These are phyloP conservation scores for Drosophila simulans DNA, from an alignment of 1,140 invertebrate species.

Conservation along the genomic window DNA sequence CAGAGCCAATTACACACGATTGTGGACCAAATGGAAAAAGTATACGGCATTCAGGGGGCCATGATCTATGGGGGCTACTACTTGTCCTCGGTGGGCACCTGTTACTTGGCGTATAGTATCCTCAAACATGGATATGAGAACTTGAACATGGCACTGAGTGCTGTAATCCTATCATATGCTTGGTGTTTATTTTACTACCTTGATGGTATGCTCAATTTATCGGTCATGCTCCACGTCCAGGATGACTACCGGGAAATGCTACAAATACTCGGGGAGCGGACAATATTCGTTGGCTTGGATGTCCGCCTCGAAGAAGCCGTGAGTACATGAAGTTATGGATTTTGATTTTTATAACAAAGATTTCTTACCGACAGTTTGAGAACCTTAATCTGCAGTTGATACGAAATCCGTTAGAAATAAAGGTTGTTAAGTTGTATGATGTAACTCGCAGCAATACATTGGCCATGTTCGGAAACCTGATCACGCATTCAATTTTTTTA, in stretches of 20 bases:
- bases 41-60: conserved; percentile 25
- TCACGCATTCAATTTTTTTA: conserved; percentile 18
- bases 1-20: conserved; percentile 19
- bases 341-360: neutral
- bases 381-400: conserved; percentile 13
- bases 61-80: conserved; percentile 10
- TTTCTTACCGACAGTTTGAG: conserved; percentile 6
- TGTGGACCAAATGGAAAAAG: neutral
- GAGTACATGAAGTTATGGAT: neutral
- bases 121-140: neutral
- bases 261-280: conserved; percentile 7
- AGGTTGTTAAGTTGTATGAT: neutral
- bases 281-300: conserved; percentile 22
- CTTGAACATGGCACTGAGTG: neutral
- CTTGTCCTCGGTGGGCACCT: neutral
- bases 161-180: rapidly evolving
- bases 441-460: neutral
- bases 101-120: conserved; percentile 8
- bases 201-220: conserved; percentile 11
- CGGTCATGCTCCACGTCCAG: neutral
- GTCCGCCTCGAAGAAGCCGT: conserved; percentile 24
- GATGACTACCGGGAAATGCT: conserved; percentile 17
- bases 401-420: conserved; percentile 6
- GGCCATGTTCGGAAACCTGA: conserved; percentile 14
- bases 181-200: conserved; percentile 20